Conservation (phyloP, 2,888 invertebrate species). For the Ormyrus rosae region DNA sequence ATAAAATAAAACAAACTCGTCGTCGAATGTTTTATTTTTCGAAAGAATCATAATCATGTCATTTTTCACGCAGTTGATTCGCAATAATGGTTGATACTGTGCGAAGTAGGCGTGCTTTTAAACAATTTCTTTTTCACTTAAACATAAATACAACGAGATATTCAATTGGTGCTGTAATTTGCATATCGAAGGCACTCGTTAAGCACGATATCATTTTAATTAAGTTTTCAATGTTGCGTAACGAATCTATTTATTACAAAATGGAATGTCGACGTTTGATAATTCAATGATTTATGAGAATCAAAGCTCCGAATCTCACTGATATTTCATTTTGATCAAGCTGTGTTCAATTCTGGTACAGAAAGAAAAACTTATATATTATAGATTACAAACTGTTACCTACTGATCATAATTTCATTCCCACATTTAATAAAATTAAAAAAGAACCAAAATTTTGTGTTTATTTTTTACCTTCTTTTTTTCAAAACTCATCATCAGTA, state of each 20-base stretch:
- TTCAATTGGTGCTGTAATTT: slow-evolving; percentile 39
- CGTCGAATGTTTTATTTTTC: slow-evolving; percentile 37
- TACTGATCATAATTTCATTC: slow-evolving; percentile 27
- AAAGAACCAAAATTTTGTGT: slow-evolving; percentile 5
- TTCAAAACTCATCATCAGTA: slow-evolving; percentile 73
- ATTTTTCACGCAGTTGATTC: slow-evolving; percentile 23
- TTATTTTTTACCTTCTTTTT: neutral
- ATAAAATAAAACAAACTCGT: slow-evolving; percentile 31
- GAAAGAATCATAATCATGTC: slow-evolving; percentile 18
- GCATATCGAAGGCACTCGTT: slow-evolving; percentile 45
- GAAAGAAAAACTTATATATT: slow-evolving; percentile 17
- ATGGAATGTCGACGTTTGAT: neutral
- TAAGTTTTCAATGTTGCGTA: slow-evolving; percentile 6
- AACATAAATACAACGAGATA: slow-evolving; percentile 5
- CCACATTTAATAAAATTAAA: slow-evolving; percentile 42
- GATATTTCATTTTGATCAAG: slow-evolving; percentile 19
- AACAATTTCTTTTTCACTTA: slow-evolving; percentile 2
- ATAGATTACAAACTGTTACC: slow-evolving; percentile 21
- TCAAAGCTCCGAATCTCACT: neutral
- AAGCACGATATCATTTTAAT: neutral
- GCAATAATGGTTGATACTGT: neutral
- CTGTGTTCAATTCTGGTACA: slow-evolving; percentile 35
- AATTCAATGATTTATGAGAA: neutral
- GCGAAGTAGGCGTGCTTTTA: neutral
- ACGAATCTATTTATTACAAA: slow-evolving; percentile 1